phyloP scores from a whole-genome alignment of 2,113 vertebrate species.

The Nesogale talazaci region DNA sequence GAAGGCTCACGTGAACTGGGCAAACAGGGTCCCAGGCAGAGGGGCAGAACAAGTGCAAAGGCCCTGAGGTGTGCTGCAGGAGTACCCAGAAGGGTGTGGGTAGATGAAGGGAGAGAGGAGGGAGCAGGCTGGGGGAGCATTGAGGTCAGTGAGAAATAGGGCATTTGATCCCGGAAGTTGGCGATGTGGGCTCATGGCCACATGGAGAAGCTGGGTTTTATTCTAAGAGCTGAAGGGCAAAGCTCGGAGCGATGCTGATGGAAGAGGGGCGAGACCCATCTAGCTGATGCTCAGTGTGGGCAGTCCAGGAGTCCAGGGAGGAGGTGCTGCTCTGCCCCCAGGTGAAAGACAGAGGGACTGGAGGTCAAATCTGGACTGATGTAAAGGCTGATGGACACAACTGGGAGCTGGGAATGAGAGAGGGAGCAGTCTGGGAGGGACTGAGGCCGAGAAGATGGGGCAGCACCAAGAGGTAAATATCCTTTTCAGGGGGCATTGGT shows the following conservation, averaged over 20 bases:
- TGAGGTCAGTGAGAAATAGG: background rate
- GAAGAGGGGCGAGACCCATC: background rate
- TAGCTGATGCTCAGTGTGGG: background rate
- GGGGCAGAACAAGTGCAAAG: conserved; percentile 28
- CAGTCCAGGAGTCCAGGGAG: background rate
- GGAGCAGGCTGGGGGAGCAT: accelerated
- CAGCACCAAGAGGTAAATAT: background rate
- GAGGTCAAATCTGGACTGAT: background rate
- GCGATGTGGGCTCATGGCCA: background rate
- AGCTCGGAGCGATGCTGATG: background rate
- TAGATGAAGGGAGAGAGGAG: background rate
- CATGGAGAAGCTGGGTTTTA: background rate
- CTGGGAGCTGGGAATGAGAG: background rate
- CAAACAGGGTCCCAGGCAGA: background rate
- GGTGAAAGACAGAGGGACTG: background rate
- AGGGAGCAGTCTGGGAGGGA: background rate
- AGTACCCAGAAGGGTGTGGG: background rate
- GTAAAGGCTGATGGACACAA: background rate
- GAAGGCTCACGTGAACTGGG: background rate
- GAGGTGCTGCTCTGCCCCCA: background rate
- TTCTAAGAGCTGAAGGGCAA: background rate
- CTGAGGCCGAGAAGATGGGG: background rate
- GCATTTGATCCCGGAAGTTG: background rate
- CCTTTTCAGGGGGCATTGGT: background rate
- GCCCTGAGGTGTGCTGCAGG: background rate